Percentiles rank a stretch among this genome's conserved stretches.
Conservation (phyloP, 2,797 vertebrate species). For the Trematomus bernacchii region DNA sequence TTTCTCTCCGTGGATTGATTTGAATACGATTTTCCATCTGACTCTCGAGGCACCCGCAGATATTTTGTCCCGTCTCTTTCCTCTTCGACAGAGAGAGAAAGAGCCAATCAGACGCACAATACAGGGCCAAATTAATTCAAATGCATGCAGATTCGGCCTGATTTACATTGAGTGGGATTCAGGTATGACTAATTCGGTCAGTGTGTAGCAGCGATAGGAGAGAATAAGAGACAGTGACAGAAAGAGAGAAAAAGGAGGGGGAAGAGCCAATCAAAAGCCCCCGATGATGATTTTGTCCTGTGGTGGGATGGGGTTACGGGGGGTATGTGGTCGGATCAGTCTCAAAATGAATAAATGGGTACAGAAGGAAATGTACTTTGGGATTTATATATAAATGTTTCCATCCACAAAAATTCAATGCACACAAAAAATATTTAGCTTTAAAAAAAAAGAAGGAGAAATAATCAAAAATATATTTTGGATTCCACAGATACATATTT, state of each 20-base stretch:
- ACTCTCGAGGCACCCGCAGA: conserved; percentile 46
- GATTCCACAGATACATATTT: too few species aligned
- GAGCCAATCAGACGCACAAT: conserved; percentile 61
- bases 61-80: conserved; percentile 29
- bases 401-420: too few species aligned
- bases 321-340: neutral
- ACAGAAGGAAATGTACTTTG: too few species aligned
- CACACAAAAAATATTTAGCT: too few species aligned
- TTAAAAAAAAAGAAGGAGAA: too few species aligned
- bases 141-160: conserved; percentile 62
- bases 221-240: conserved; percentile 12
- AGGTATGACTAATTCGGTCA: conserved; percentile 59
- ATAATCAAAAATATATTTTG: too few species aligned
- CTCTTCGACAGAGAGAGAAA: conserved; percentile 55
- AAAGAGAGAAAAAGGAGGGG: neutral
- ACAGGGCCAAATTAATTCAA: conserved; percentile 53
- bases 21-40: conserved; percentile 53
- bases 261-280: conserved; percentile 47
- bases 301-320: conserved; percentile 53
- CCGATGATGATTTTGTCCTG: conserved; percentile 35
- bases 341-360: too few species aligned
- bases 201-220: conserved; percentile 16
- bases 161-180: conserved; percentile 59
- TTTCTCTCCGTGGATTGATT: conserved; percentile 49
- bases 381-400: too few species aligned